These are phyloP conservation scores for Sceloporus undulatus DNA, from an alignment of 2,113 vertebrate species.

Conservation along the genomic window DNA sequence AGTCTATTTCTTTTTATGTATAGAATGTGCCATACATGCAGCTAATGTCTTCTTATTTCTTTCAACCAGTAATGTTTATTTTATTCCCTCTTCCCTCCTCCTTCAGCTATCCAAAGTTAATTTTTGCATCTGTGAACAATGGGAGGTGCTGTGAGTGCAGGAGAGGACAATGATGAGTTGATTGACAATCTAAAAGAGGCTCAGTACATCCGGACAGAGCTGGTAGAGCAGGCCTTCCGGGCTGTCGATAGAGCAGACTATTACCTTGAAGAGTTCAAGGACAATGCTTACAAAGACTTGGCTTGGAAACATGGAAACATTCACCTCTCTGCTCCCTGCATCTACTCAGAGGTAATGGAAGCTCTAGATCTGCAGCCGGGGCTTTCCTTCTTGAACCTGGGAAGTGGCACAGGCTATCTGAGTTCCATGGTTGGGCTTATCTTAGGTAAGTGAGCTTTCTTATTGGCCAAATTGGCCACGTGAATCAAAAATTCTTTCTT, in stretches of 20 bases:
- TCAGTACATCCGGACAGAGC: slow-evolving; percentile 92
- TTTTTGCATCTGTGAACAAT: slow-evolving; percentile 75
- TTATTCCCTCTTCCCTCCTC: background rate
- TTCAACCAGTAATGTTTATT: background rate
- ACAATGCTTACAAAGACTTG: slow-evolving; percentile 97
- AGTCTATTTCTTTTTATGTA: background rate
- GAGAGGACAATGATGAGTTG: slow-evolving; percentile 96
- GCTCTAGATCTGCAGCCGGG: slow-evolving; percentile 94
- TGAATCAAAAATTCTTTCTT: background rate
- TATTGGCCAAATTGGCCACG: background rate
- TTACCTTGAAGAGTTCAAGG: slow-evolving; percentile 96
- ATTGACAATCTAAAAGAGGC: slow-evolving; percentile 98
- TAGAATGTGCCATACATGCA: background rate
- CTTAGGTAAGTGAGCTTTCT: slow-evolving; percentile 81
- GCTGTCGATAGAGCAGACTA: slow-evolving; percentile 96
- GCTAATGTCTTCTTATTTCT: background rate
- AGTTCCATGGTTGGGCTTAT: slow-evolving; percentile 99
- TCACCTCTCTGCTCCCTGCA: slow-evolving; percentile 95
- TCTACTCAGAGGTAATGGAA: slow-evolving; percentile 99
- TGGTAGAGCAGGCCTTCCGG: slow-evolving; percentile 94
- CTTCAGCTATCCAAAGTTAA: background rate
- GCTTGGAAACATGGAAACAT: slow-evolving; percentile 98
- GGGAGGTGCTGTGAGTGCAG: slow-evolving; percentile 97
- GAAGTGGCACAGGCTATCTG: slow-evolving; percentile 97
- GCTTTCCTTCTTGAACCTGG: slow-evolving; percentile 95